Evolutionary conservation across 2,888 invertebrate genomes (phyloP).

Genomic region (Sarcophaga caerulescens): DNA sequence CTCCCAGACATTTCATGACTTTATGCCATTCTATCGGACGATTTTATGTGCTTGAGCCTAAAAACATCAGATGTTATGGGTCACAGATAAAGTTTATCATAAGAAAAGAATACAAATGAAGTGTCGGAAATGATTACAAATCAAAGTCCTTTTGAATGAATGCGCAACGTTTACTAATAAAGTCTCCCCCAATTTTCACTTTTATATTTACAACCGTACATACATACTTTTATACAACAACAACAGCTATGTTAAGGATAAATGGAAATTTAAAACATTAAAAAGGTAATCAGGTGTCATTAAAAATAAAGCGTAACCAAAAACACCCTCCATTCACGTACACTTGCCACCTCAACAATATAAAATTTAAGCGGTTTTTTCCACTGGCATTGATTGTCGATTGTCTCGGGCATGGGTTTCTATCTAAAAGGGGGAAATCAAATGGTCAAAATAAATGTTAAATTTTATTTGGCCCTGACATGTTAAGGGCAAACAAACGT

Average conservation of each 20-base stretch:
- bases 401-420: neutral
- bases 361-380: slow-evolving; percentile 26
- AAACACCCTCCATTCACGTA: slow-evolving; percentile 58
- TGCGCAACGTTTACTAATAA: slow-evolving; percentile 53
- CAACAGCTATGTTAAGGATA: neutral
- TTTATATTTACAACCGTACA: neutral
- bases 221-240: neutral
- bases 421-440: slow-evolving; percentile 49
- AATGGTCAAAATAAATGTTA: slow-evolving; percentile 65
- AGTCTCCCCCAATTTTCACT: slow-evolving; percentile 38
- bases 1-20: neutral
- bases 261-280: slow-evolving; percentile 54
- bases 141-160: slow-evolving; percentile 65
- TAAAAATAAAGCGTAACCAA: slow-evolving; percentile 62
- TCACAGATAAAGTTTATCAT: slow-evolving; percentile 60
- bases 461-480: slow-evolving; percentile 64
- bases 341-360: slow-evolving; percentile 27
- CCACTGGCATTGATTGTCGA: neutral
- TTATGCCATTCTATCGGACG: neutral
- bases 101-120: slow-evolving; percentile 66
- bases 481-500: slow-evolving; percentile 58
- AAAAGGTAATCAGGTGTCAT: slow-evolving; percentile 70
- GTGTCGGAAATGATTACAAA: slow-evolving; percentile 68
- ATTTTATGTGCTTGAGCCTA: slow-evolving; percentile 8
- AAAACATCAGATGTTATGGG: slow-evolving; percentile 63